Base-by-base conservation (phyloP, 2,797 vertebrate genomes). In the Betta splendens region DNA sequence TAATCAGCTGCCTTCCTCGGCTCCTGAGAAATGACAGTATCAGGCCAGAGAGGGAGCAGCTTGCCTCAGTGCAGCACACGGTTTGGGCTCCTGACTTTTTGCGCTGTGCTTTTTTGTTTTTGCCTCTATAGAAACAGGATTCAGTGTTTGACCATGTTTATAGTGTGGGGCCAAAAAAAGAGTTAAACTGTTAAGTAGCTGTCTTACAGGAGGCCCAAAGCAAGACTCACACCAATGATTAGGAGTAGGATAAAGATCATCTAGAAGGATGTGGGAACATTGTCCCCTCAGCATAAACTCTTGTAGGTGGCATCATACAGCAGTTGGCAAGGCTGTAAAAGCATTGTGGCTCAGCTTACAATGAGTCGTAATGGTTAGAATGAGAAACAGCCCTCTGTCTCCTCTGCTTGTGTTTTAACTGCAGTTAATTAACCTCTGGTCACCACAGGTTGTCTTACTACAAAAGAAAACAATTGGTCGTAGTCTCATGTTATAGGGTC, bases 41-140 rank as follows among this genome's bases (percentile, higher is more conserved):
- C 45, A 33, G 69, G 58, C 17, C 75, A 71, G 58, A 59, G 29
- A 26, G 28, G 38, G 48, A 81, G 29, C 68, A 79, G 50, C 64
- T 64, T 40, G 44, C 26, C 43, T 74, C 23, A 37, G 9, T 59
- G 51, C 40, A 69, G 58, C 51, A 62, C 62, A 69, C 69, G 68
- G 38, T 77, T 72, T 61, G 4, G 12, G 64, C 61, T 35, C 47
- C 54, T 51, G 48, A 50, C 56, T 57, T 62, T 68, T 40, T 60
- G 47, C 50, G 20, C 62, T 51, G 26, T 46, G 33, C 29, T n/a
- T n/a, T 67, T 62, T 75, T 46, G 47, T 46, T 45, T 53, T 40
- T 48, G 55, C 61, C 72, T 61, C 42, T 23, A 43, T 31, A 64
- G 58, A 55, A 69, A 25, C 10, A 39, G 20, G 45, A 64, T 54